Percentiles rank a stretch among this genome's conserved stretches.
Conservation (phyloP, 2,113 vertebrate genomes). For the Kryptolebias marmoratus region DNA sequence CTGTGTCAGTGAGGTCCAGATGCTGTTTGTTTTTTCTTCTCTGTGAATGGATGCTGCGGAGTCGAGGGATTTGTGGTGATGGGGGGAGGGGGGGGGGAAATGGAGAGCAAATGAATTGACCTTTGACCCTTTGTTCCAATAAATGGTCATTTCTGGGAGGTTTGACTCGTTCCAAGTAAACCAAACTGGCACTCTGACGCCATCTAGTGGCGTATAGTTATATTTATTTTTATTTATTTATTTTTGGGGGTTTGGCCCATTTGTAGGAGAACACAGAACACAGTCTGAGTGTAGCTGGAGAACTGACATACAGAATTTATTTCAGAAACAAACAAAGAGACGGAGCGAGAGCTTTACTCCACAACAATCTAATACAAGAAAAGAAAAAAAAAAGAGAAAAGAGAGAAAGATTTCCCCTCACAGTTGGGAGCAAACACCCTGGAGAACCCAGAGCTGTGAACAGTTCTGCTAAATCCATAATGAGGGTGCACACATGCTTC, state of each 20-base stretch:
- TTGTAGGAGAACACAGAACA: background rate
- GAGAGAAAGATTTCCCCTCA: background rate
- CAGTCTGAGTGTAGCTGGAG: background rate
- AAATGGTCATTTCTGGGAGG: conserved; percentile 42
- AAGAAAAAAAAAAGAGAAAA: conserved; percentile 33
- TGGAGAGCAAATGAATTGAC: conserved; percentile 54
- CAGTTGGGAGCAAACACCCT: no score
- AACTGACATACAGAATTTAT: conserved; percentile 44
- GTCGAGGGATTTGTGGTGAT: conserved; percentile 65
- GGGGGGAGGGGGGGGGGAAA: conserved; percentile 33
- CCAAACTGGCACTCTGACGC: conserved; percentile 47
- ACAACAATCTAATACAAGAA: conserved; percentile 40
- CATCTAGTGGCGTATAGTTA: conserved; percentile 68
- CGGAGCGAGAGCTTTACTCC: conserved; percentile 3
- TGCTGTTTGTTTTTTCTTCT: conserved; percentile 64
- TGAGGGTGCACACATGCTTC: conserved; percentile 70
- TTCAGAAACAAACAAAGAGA: conserved; percentile 31
- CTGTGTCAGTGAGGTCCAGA: conserved; percentile 51
- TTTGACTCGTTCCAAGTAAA: conserved; percentile 5
- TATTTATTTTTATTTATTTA: background rate
- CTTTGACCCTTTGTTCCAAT: conserved; percentile 73
- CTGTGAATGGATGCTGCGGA: conserved; percentile 53
- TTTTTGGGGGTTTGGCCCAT: background rate
- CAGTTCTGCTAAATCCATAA: conserved; percentile 35
- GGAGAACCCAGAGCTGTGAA: no score